These are phyloP conservation scores for Toxotes jaculatrix DNA, from an alignment of 2,113 vertebrate species.

Conservation along the genomic window DNA sequence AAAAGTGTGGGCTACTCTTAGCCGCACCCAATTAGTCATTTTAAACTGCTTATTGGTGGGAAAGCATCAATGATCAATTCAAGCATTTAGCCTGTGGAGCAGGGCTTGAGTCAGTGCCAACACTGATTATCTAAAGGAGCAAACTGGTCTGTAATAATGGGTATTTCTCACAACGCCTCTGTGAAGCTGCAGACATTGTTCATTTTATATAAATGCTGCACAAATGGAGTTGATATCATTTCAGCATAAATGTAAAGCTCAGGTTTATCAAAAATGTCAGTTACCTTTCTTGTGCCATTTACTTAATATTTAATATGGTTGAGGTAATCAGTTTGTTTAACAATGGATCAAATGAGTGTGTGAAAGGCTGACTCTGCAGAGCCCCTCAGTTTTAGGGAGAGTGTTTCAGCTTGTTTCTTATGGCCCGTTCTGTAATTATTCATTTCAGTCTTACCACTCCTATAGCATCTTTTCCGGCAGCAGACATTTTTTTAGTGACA, in stretches of 20 bases:
- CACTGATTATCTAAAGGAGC: slow-evolving; percentile 76
- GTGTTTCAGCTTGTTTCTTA: background rate
- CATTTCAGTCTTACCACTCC: background rate
- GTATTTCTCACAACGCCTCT: slow-evolving; percentile 64
- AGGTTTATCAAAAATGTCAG: slow-evolving; percentile 11
- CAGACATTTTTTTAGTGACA: too few species aligned
- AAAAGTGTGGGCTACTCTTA: slow-evolving; percentile 76
- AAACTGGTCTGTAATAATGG: slow-evolving; percentile 76
- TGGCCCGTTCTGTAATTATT: background rate
- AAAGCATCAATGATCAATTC: slow-evolving; percentile 80
- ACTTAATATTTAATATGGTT: background rate
- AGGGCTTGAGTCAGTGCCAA: slow-evolving; percentile 66
- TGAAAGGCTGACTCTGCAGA: background rate
- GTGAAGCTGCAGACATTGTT: slow-evolving; percentile 34
- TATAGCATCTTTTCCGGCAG: background rate
- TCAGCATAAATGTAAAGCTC: slow-evolving; percentile 11
- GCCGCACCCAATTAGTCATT: slow-evolving; percentile 81
- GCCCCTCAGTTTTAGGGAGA: background rate
- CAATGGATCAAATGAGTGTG: too few species aligned
- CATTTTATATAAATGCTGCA: slow-evolving; percentile 21
- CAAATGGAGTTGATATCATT: background rate
- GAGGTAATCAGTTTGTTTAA: background rate
- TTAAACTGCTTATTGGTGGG: slow-evolving; percentile 83
- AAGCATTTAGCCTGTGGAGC: slow-evolving; percentile 74
- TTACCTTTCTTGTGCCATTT: background rate